phyloP scores from a whole-genome alignment of 2,888 invertebrate genomes.

The Endotricha flammealis region DNA sequence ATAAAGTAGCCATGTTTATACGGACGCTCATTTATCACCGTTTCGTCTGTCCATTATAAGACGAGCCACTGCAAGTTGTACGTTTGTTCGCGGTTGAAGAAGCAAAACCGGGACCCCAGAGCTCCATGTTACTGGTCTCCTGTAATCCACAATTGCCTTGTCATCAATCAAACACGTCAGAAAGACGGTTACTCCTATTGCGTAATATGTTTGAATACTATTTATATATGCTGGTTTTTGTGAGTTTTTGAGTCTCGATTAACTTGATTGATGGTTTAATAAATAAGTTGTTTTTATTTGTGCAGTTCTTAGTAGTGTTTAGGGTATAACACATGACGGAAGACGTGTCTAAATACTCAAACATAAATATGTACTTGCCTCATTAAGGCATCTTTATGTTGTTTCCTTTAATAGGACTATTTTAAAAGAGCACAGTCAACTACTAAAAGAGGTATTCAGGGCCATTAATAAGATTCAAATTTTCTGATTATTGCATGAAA shows the following conservation, averaged over 20 bases:
- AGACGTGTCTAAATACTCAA: no score
- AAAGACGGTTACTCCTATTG: conserved; percentile 53
- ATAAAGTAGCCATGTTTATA: conserved; percentile 75
- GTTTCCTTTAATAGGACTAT: no score
- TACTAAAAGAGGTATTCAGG: no score
- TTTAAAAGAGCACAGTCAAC: no score
- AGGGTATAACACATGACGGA: no score
- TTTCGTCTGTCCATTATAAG: conserved; percentile 41
- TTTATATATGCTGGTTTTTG: conserved; percentile 47
- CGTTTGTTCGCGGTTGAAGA: conserved; percentile 10
- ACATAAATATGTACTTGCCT: no score
- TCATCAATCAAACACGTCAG: conserved; percentile 61
- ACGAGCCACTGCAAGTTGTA: conserved; percentile 30
- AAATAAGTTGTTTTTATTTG: conserved; percentile 7
- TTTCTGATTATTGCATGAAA: no score
- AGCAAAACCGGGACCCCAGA: conserved; percentile 12
- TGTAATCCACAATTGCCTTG: conserved; percentile 49
- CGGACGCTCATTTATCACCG: conserved; percentile 68
- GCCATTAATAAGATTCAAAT: no score
- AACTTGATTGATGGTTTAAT: conserved; percentile 40
- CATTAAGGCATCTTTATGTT: no score
- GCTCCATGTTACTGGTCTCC: conserved; percentile 35
- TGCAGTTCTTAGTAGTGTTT: no score
- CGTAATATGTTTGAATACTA: conserved; percentile 62
- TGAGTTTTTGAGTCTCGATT: conserved; percentile 52